A percentile compares a stretch with the other conserved stretches of the same genome.
Evolutionary conservation across 92 coral and sea anemone species (phyloP).

Genomic region (Palythoa grandiflora): DNA sequence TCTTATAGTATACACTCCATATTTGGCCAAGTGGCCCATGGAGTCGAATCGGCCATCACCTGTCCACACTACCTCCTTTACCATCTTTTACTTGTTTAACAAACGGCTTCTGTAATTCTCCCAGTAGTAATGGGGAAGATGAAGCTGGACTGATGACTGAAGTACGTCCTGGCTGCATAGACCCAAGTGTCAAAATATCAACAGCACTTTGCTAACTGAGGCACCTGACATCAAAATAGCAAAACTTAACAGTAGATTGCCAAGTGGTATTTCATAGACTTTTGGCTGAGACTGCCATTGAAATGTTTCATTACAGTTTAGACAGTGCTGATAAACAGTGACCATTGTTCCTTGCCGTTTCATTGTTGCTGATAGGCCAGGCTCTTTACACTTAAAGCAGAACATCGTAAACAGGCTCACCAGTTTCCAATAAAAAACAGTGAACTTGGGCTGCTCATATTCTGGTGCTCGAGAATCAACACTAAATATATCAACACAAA

Average conservation of each 20-base stretch:
- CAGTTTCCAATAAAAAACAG: constrained; percentile 61
- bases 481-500: constrained; percentile 12
- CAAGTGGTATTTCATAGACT: constrained; percentile 59
- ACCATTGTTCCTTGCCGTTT: constrained; percentile 72
- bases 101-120: constrained; percentile 25
- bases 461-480: constrained; percentile 38
- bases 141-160: constrained; percentile 33
- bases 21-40: constrained; percentile 16
- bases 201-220: constrained; percentile 29
- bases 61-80: constrained; percentile 28
- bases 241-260: constrained; percentile 57
- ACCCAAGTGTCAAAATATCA: neutral
- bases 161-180: constrained; percentile 25
- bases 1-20: constrained; percentile 17
- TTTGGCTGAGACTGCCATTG: constrained; percentile 62
- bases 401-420: constrained; percentile 64
- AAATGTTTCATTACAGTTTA: constrained; percentile 41
- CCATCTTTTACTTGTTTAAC: constrained; percentile 6
- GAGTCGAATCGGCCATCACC: constrained; percentile 9
- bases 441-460: constrained; percentile 60
- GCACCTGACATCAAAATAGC: constrained; percentile 46
- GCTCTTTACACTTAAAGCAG: constrained; percentile 70
- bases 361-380: constrained; percentile 38
- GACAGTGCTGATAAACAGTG: constrained; percentile 65
- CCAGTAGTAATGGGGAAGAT: constrained; percentile 26